These are phyloP conservation scores for Exephanes ischioxanthus DNA, from an alignment of 2,888 invertebrate species.

Conservation along the genomic window DNA sequence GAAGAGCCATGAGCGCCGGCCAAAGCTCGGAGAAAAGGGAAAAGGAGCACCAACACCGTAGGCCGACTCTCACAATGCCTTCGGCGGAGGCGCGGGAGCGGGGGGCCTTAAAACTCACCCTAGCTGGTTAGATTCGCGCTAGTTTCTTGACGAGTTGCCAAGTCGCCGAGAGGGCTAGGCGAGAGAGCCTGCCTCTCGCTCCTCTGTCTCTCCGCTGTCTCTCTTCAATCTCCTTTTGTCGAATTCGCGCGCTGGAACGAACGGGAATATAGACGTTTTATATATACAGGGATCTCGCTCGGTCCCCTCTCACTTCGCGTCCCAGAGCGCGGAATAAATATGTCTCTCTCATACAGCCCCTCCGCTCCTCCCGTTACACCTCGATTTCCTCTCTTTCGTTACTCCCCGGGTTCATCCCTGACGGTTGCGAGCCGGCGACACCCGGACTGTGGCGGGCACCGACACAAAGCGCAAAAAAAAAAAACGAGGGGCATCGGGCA, in stretches of 20 bases:
- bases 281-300: slow-evolving; percentile 9
- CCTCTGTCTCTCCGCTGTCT: slow-evolving; percentile 20
- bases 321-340: too few species aligned
- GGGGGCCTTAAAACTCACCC: slow-evolving; percentile 60
- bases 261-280: slow-evolving; percentile 53
- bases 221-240: slow-evolving; percentile 66
- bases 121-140: slow-evolving; percentile 82
- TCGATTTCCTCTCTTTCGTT: slow-evolving; percentile 37
- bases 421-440: slow-evolving; percentile 63
- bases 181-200: slow-evolving; percentile 73
- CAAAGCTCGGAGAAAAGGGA: slow-evolving; percentile 35
- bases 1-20: slow-evolving; percentile 22
- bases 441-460: slow-evolving; percentile 69
- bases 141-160: slow-evolving; percentile 85
- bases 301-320: slow-evolving; percentile 7
- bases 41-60: slow-evolving; percentile 47
- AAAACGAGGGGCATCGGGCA: slow-evolving; percentile 55
- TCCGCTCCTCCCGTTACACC: slow-evolving; percentile 14
- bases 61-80: slow-evolving; percentile 71
- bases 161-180: slow-evolving; percentile 79
- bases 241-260: slow-evolving; percentile 62
- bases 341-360: not conserved
- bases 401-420: slow-evolving; percentile 53
- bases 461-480: slow-evolving; percentile 69
- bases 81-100: slow-evolving; percentile 25